Conservation (phyloP, 1,140 invertebrate species). For the Leptinotarsa defecta region DNA sequence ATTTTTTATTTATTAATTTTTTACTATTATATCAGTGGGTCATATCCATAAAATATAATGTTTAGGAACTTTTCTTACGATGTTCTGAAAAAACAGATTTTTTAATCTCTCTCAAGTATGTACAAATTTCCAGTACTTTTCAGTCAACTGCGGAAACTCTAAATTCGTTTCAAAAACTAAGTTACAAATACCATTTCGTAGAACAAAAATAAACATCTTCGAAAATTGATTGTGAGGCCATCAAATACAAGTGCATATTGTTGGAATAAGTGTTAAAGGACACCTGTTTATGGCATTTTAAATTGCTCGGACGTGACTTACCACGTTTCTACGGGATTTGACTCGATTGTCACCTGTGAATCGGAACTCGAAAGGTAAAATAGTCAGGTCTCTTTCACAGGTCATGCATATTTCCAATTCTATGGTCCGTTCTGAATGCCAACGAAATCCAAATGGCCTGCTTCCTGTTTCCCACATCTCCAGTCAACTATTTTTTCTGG, state of each 20-base stretch:
- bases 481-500: background rate
- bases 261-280: slow-evolving; percentile 25
- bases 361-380: slow-evolving; percentile 32
- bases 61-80: no score
- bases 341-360: slow-evolving; percentile 38
- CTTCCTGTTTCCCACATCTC: slow-evolving; percentile 28
- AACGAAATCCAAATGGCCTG: slow-evolving; percentile 14
- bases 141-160: no score
- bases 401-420: slow-evolving; percentile 34
- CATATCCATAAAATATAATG: no score
- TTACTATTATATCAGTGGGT: no score
- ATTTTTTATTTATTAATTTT: no score
- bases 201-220: no score
- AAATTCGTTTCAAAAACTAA: no score
- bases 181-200: no score
- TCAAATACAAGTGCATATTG: slow-evolving; percentile 21
- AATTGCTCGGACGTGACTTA: slow-evolving; percentile 43
- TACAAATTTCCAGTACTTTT: no score
- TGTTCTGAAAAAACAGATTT: no score
- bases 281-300: slow-evolving; percentile 38
- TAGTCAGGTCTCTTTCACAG: slow-evolving; percentile 29
- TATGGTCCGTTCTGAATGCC: slow-evolving; percentile 14
- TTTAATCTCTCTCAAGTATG: no score
- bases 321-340: slow-evolving; percentile 36
- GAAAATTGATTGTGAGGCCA: no score